These are phyloP conservation scores for Baccha elongata DNA, from an alignment of 2,888 invertebrate genomes.

Conservation along the genomic window DNA sequence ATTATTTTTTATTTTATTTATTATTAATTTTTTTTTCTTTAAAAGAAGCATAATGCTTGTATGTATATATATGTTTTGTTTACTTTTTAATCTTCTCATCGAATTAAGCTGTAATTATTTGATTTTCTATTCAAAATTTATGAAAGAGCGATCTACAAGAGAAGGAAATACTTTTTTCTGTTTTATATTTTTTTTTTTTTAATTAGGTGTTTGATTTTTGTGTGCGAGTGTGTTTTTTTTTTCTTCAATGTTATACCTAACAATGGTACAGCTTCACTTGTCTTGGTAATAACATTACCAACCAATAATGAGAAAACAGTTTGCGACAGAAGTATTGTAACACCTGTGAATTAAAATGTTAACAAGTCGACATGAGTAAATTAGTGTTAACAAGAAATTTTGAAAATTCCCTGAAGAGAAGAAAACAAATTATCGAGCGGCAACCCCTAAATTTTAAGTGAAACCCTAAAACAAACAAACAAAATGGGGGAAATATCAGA, in stretches of 20 bases:
- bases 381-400: conserved; percentile 8
- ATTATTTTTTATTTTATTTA: conserved; percentile 47
- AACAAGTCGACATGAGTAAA: conserved; percentile 63
- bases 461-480: neutral
- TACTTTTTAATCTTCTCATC: conserved; percentile 60
- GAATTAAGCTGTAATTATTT: conserved; percentile 52
- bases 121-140: conserved; percentile 51
- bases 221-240: conserved; percentile 44
- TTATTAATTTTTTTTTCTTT: conserved; percentile 38
- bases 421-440: neutral
- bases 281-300: conserved; percentile 99
- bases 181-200: conserved; percentile 68
- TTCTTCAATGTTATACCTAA: conserved; percentile 88
- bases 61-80: conserved; percentile 41
- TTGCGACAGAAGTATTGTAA: conserved; percentile 99
- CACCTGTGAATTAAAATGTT: conserved; percentile 90
- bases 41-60: conserved; percentile 60
- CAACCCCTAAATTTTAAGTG: conserved; percentile 20
- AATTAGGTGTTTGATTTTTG: conserved; percentile 57
- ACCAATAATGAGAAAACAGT: conserved; percentile 99
- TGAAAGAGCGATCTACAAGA: conserved; percentile 79
- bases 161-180: conserved; percentile 80
- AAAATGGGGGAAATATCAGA: neutral
- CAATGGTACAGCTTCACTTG: conserved; percentile 99
- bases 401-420: conserved; percentile 21